Evolutionary conservation across 2,888 invertebrate genomes (phyloP).

Genomic region (Idaea straminata): DNA sequence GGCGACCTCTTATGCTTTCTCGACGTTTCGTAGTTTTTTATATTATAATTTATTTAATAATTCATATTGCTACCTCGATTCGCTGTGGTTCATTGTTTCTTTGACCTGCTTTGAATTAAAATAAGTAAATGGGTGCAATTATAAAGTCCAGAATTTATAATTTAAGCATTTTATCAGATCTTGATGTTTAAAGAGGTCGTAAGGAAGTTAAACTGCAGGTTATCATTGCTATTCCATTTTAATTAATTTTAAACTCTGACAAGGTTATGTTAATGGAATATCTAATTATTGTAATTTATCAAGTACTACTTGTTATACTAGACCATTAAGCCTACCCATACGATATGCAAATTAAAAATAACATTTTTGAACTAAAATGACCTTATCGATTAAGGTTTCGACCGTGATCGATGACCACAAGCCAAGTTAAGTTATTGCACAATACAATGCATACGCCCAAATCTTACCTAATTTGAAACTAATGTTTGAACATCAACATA

Average conservation of each 20-base stretch:
- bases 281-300: not conserved
- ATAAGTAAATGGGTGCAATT: too few relatives aligned
- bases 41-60: not conserved
- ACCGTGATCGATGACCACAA: not conserved
- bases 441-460: not conserved
- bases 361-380: not conserved
- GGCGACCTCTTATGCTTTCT: constrained; percentile 35
- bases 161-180: not conserved
- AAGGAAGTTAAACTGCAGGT: not conserved
- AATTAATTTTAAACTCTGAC: not conserved
- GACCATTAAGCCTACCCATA: not conserved
- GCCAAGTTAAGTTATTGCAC: not conserved
- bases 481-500: not conserved
- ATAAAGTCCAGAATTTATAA: too few relatives aligned
- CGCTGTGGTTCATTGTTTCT: not conserved
- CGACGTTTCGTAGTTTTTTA: constrained; percentile 10
- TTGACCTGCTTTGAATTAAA: not conserved
- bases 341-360: not conserved
- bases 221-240: not conserved
- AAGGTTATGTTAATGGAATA: not conserved
- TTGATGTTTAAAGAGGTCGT: not conserved
- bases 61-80: not conserved
- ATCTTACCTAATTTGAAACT: not conserved
- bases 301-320: not conserved
- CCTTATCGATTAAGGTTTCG: not conserved